phyloP scores from a whole-genome alignment of 2,888 invertebrate species.

The Holacanthella duospinosa region DNA sequence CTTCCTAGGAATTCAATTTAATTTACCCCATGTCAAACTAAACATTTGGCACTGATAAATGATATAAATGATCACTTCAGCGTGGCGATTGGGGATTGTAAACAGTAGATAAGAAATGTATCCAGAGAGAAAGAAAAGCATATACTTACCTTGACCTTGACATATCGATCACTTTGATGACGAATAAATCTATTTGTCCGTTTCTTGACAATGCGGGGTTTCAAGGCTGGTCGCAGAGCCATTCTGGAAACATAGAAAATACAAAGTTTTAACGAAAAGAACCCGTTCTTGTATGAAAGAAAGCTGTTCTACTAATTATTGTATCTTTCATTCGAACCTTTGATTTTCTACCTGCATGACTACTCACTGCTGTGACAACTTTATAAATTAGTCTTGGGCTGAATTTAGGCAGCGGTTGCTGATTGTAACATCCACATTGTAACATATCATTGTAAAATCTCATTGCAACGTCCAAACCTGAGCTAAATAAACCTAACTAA shows the following conservation, averaged over 20 bases:
- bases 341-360: no score
- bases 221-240: conserved; percentile 70
- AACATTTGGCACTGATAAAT: neutral
- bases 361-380: no score
- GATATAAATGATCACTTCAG: neutral
- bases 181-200: conserved; percentile 95
- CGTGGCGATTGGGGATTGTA: neutral
- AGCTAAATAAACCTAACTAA: no score
- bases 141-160: conserved; percentile 69
- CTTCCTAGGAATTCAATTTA: neutral
- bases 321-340: no score
- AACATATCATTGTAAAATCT: no score
- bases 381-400: no score
- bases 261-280: neutral
- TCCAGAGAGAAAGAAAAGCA: neutral
- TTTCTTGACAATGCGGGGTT: conserved; percentile 89
- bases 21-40: neutral
- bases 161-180: conserved; percentile 97
- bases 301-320: neutral
- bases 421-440: no score
- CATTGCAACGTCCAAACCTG: no score
- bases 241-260: conserved; percentile 43
- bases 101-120: no score
- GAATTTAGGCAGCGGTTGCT: no score
- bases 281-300: no score